Base-by-base conservation (phyloP, 2,113 vertebrate species). In the Zosterops hypoxanthus region DNA sequence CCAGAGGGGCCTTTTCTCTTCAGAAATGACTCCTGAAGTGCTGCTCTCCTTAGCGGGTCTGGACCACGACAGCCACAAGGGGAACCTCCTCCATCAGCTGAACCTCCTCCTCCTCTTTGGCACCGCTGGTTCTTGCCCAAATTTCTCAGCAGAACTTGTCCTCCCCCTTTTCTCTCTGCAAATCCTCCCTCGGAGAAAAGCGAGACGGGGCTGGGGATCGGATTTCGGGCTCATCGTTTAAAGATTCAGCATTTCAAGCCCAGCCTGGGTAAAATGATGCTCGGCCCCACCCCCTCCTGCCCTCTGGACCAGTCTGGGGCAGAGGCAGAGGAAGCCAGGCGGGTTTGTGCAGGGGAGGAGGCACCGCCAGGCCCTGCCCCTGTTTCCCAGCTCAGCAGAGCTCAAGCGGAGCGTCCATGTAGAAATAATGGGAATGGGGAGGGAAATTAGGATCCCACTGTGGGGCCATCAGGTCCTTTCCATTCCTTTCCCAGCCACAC, bases 161-260 rank as follows among this genome's bases (percentile, higher is more conserved):
- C 49, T 14, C 70, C 34, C 64, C 14, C 25, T 61, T 36, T 60
- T 60, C 60, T 47, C 78, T 49, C 46, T 42, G 66, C 53, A 39
- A 59, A 36, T 39, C 4, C 13, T 16, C 59, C 50, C 73, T 56
- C 33, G 29, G 63, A 63, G 93, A 36, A 73, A 85, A 52, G 29
- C 5, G 82, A 94, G 47, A 28, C 92, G 12, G 41, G 50, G 63
- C 78, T 4, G 33, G 5, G 41, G 95, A 36, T 96, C 52, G 8
- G 5, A 55, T 93, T 93, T 78, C 95, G 13, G 71, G 31, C 88
- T 94, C 94, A 94, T 93, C 93, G 39, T 63, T 95, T 85, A 90
- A 92, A 91, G 84, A 93, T 72, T 84, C 79, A 41, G 69, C 25
- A 1, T 61, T 82, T 31, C 26, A 25, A 46, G 56, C 69, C 69